Base-by-base conservation (phyloP, 2,888 invertebrate genomes). In the Chrysolina americana region DNA sequence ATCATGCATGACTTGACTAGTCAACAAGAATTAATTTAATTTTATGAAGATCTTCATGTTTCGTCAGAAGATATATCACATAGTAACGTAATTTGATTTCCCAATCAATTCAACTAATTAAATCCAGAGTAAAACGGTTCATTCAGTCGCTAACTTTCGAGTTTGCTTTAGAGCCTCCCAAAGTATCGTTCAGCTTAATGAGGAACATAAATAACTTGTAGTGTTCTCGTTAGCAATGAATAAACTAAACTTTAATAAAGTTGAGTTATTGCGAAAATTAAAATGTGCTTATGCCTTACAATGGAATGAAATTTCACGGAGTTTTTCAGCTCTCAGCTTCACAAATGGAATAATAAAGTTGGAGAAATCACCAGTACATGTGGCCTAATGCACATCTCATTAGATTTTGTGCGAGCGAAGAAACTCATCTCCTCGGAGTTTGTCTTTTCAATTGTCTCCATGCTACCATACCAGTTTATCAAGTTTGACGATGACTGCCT, bases 161-260 rank as follows among this genome's bases (percentile, higher is more conserved):
- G 50, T 4, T 50, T 17, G 50, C 50, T 19, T 19, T 8, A 6
- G 50, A 50, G 19, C 19, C 19, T 50, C 10, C n/a, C 19, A 17
- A 50, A 50, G 50, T 50, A 50, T 50, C 50, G 50, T 50, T 50
- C 50, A 19, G 19, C 50, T 50, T 50, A 50, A 50, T 50, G 50
- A 50, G 19, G 6, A 50, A 50, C 19, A 50, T 50, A 50, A 50
- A 50, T 50, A 19, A 50, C 50, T 50, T 17, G 50, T 17, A 50
- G 50, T 50, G n/a, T 50, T 50, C 50, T 50, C 50, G 19, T 50
- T 17, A 50, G 50, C 50, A 19, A 50, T 50, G 50, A 50, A 50
- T 50, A 50, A 50, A 50, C 19, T 13, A 17, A 50, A 50, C 50
- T 17, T 50, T 50, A 19, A 50, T 50, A 50, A 19, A 50, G 19